phyloP scores from a whole-genome alignment of 92 coral and sea anemone species.

The Siderastrea siderea region DNA sequence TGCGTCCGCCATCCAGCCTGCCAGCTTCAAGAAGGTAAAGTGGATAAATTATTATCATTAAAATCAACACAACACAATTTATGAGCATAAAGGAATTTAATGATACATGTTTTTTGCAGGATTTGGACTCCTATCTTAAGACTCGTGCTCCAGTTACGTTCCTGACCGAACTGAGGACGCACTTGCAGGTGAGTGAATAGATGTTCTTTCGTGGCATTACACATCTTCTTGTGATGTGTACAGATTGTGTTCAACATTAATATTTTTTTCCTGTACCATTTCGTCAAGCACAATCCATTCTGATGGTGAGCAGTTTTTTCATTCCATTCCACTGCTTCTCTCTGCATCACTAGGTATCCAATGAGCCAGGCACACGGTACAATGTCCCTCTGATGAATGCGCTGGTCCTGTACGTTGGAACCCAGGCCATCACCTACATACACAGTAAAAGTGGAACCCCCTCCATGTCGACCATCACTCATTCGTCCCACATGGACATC shows the following conservation, averaged over 20 bases:
- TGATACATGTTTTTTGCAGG: conserved; percentile 56
- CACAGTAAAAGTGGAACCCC: conserved; percentile 99
- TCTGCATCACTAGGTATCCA: conserved; percentile 75
- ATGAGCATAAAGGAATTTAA: too few species aligned
- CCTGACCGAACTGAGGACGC: conserved; percentile 95
- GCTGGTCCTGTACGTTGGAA: conserved; percentile 96
- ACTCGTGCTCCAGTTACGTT: conserved; percentile 99
- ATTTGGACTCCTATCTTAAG: conserved; percentile 96
- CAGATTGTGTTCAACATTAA: too few species aligned
- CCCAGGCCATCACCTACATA: conserved; percentile 97
- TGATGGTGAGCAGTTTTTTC: too few species aligned
- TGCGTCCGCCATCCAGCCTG: conserved; percentile 96
- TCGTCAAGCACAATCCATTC: too few species aligned
- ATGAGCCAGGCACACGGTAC: conserved; percentile 97
- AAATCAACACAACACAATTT: neutral
- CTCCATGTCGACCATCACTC: conserved; percentile 99
- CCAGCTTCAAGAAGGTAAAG: conserved; percentile 93
- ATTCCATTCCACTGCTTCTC: too few species aligned
- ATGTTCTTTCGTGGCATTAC: neutral
- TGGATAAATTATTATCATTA: neutral
- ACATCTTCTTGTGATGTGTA: neutral
- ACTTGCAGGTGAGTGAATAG: conserved; percentile 80
- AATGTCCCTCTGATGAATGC: conserved; percentile 99
- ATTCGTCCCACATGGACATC: conserved; percentile 99
- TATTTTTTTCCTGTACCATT: too few species aligned